phyloP scores from a whole-genome alignment of 1,140 invertebrate species.

The Zaprionus gabonicus region DNA sequence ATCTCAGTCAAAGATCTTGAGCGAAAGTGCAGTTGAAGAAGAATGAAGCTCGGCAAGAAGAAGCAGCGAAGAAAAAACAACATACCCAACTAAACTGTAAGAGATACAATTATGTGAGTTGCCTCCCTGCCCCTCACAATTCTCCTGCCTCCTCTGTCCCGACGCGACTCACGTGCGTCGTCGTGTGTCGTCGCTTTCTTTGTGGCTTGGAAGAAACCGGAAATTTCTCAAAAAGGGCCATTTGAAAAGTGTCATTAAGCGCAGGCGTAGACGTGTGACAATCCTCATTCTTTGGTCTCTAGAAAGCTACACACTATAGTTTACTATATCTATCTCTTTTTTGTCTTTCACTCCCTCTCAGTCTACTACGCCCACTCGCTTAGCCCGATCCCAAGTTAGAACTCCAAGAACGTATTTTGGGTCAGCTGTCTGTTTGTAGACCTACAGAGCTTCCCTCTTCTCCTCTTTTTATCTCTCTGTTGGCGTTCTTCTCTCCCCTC shows the following conservation, averaged over 20 bases:
- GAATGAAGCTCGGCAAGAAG: slow-evolving; percentile 18
- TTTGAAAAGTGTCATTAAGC: slow-evolving; percentile 41
- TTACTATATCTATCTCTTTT: background rate
- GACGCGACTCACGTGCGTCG: slow-evolving; percentile 49
- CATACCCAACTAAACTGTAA: slow-evolving; percentile 11
- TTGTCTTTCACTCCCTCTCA: background rate
- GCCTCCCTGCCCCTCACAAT: background rate
- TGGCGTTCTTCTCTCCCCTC: background rate
- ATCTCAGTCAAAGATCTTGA: slow-evolving; percentile 58
- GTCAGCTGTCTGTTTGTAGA: slow-evolving; percentile 41
- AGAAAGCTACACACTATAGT: slow-evolving; percentile 41
- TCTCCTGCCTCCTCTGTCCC: background rate
- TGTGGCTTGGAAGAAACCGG: slow-evolving; percentile 48
- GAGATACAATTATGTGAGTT: slow-evolving; percentile 14
- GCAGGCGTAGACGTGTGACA: slow-evolving; percentile 23
- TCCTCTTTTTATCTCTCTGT: background rate
- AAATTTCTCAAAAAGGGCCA: slow-evolving; percentile 57
- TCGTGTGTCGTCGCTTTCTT: slow-evolving; percentile 26
- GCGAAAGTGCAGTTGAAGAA: slow-evolving; percentile 65
- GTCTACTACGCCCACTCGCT: background rate
- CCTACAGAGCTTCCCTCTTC: background rate
- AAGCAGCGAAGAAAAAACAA: slow-evolving; percentile 9
- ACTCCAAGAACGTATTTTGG: slow-evolving; percentile 51
- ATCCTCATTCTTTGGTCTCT: slow-evolving; percentile 34
- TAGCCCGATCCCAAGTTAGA: background rate